A percentile compares a stretch with the other conserved stretches of the same genome.
phyloP scores from a whole-genome alignment of 2,888 invertebrate species.

The Horisme vitalbata region DNA sequence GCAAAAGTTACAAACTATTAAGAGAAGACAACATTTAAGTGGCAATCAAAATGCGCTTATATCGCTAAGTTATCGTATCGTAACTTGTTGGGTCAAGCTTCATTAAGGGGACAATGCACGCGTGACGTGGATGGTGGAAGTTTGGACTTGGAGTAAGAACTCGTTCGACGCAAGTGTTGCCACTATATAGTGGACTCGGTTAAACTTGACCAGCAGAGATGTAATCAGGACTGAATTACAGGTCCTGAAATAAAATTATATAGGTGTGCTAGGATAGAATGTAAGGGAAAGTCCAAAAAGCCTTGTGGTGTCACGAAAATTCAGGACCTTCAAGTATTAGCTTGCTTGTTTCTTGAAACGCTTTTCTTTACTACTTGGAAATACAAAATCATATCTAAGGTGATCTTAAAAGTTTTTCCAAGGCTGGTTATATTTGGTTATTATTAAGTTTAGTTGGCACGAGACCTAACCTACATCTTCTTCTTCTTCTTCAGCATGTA shows the following conservation, averaged over 20 bases:
- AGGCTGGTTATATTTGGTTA: too few species aligned
- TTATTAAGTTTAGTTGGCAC: too few species aligned
- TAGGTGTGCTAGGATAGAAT: too few species aligned
- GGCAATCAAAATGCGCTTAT: slow-evolving; percentile 76
- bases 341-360: too few species aligned
- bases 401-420: too few species aligned
- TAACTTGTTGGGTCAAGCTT: slow-evolving; percentile 66
- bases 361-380: too few species aligned
- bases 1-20: slow-evolving; percentile 65
- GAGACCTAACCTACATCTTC: too few species aligned
- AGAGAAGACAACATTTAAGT: slow-evolving; percentile 66
- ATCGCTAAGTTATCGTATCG: slow-evolving; percentile 68
- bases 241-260: neutral
- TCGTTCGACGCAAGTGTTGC: slow-evolving; percentile 77
- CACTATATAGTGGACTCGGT: slow-evolving; percentile 53
- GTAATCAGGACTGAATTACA: slow-evolving; percentile 13
- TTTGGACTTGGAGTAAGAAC: slow-evolving; percentile 49
- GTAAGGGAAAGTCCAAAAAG: too few species aligned
- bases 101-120: slow-evolving; percentile 77
- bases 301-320: too few species aligned
- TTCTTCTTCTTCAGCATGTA: too few species aligned
- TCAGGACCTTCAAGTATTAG: too few species aligned
- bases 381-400: too few species aligned
- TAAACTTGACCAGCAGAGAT: slow-evolving; percentile 38
- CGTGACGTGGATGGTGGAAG: slow-evolving; percentile 63